phyloP scores from a whole-genome alignment of 2,797 vertebrate species.

The Mareca strepera region DNA sequence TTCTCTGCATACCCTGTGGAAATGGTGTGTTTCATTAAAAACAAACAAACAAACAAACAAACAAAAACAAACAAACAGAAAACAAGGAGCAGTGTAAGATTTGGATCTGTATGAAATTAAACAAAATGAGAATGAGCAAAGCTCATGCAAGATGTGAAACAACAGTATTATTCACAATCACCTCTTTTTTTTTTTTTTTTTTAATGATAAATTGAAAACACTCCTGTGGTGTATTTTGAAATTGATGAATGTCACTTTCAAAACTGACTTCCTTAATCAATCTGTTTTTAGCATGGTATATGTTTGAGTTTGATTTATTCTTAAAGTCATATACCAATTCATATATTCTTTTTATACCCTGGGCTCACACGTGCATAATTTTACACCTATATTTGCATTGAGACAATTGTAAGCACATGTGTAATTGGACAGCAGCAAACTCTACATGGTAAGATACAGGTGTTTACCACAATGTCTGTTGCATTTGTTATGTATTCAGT shows the following conservation, averaged over 20 bases:
- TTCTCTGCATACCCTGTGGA: neutral
- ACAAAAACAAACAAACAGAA: neutral
- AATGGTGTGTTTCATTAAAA: neutral
- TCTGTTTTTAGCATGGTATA: neutral
- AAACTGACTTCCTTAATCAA: neutral
- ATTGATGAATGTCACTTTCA: neutral
- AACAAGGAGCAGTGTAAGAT: neutral
- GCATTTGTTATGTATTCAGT: neutral
- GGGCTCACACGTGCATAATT: neutral
- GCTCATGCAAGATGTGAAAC: neutral
- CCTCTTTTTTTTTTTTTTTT: neutral
- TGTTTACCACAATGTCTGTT: neutral
- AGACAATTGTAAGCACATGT: neutral
- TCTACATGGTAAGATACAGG: neutral
- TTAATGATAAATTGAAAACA: neutral
- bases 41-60: neutral
- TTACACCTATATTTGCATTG: neutral
- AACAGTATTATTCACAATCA: neutral
- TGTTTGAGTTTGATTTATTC: neutral
- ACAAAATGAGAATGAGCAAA: neutral
- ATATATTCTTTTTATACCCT: neutral
- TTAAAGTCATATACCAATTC: neutral
- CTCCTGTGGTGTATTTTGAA: slow-evolving; percentile 12
- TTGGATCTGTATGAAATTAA: neutral
- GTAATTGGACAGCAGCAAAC: neutral